Conservation (phyloP, 1,140 invertebrate species). For the Drosophila grimshawi region DNA sequence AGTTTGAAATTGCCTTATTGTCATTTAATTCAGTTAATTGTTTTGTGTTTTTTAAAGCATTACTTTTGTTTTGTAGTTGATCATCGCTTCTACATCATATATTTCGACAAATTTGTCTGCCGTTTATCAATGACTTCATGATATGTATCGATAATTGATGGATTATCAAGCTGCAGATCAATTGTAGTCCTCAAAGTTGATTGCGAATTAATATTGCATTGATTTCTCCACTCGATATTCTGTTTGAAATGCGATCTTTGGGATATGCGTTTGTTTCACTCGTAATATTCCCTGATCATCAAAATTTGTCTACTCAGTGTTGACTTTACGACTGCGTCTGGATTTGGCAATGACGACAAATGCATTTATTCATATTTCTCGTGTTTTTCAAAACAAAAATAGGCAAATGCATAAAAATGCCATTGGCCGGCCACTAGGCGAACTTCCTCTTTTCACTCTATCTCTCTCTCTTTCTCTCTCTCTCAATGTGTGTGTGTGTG, state of each 20-base stretch:
- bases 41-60: no score
- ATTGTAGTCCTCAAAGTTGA: no score
- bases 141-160: background rate
- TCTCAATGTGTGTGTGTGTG: background rate
- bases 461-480: background rate
- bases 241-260: no score
- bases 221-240: no score
- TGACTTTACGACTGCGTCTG: constrained; percentile 45
- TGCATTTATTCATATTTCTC: constrained; percentile 44
- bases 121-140: no score
- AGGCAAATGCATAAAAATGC: constrained; percentile 51
- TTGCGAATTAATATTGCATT: no score
- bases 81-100: no score
- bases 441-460: constrained; percentile 39
- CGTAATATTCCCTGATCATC: constrained; percentile 3
- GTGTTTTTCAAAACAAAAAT: constrained; percentile 44
- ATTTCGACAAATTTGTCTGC: no score
- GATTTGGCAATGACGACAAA: constrained; percentile 52
- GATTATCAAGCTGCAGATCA: no score
- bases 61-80: no score
- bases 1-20: no score
- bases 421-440: constrained; percentile 44
- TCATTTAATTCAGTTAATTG: no score
- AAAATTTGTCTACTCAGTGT: constrained; percentile 14
- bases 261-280: background rate